Conservation (phyloP, 2,113 vertebrate genomes). For the Colinus virginianus region DNA sequence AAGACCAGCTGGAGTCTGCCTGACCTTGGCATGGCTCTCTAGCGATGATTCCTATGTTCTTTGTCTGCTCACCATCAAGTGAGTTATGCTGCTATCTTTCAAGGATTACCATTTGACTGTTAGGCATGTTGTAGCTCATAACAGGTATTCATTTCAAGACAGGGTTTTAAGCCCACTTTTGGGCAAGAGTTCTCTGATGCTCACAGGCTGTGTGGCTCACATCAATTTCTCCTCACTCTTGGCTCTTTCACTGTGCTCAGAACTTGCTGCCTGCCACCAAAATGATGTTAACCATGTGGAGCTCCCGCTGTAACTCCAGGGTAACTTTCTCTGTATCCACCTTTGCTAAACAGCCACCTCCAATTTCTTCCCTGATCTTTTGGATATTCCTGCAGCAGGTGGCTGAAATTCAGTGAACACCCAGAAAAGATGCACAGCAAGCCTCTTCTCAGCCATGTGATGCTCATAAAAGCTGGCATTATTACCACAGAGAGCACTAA, state of each 20-base stretch:
- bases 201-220: background rate
- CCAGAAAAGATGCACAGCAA: background rate
- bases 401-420: background rate
- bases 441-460: background rate
- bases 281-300: background rate
- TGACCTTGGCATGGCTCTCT: background rate
- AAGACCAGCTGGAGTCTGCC: background rate
- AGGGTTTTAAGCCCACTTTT: background rate
- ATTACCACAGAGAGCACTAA: background rate
- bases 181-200: background rate
- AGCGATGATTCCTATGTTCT: background rate
- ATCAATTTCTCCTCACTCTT: background rate
- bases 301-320: background rate
- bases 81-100: background rate
- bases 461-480: background rate
- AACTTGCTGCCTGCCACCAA: background rate
- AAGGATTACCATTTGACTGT: background rate
- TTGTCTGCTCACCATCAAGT: conserved; percentile 18
- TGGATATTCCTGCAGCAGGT: background rate
- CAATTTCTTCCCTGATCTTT: background rate
- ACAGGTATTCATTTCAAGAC: background rate
- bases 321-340: background rate
- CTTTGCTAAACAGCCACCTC: background rate
- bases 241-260: background rate
- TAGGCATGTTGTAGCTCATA: background rate